Evolutionary conservation across 2,888 invertebrate genomes (phyloP), one percentile per base, ranked within the genome.

Genomic region (Hemicrepidius hirtus): DNA sequence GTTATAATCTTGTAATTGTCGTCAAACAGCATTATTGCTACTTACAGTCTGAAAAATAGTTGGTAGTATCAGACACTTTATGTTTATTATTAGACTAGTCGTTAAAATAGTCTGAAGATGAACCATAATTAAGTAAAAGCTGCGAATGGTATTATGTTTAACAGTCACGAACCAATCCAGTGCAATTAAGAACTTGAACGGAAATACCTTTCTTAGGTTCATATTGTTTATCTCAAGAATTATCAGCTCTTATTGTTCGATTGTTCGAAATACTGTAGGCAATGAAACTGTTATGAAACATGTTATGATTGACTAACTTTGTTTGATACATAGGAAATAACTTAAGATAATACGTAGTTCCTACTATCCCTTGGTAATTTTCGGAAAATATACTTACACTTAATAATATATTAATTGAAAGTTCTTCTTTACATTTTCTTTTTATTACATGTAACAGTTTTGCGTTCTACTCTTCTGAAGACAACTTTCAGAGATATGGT

Each of bases 161-260:
- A 24, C 13, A 16, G 41, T 13, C 13, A 44, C 13, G 13, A 44
- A 44, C 3, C 41, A 44, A 44, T 4, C n/a, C 41, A 13, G 41
- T 24, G 13, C 41, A 16, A 44, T 44, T 44, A 44, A 44, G 41
- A n/a, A 16, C 41, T 13, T 7, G n/a, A 44, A n/a, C 16, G 16
- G 41, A n/a, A 44, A 44, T 44, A 16, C 3, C n/a, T 44, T 44
- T 44, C 41, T 16, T 44, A 44, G 41, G 13, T 44, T 37, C 1
- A 6, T 6, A 13, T 13, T 44, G 41, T 13, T 44, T 50, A 50
- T 50, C 50, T 50, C 50, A 12, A 24, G 10, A 50, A 18, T 50
- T 50, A 50, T 50, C 50, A 50, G n/a, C 24, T 50, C 24, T 50
- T 50, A 50, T 50, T 50, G 18, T 50, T 50, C 50, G 12, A 50